Base-by-base conservation (phyloP, 2,113 vertebrate species). In the Octodon degus region DNA sequence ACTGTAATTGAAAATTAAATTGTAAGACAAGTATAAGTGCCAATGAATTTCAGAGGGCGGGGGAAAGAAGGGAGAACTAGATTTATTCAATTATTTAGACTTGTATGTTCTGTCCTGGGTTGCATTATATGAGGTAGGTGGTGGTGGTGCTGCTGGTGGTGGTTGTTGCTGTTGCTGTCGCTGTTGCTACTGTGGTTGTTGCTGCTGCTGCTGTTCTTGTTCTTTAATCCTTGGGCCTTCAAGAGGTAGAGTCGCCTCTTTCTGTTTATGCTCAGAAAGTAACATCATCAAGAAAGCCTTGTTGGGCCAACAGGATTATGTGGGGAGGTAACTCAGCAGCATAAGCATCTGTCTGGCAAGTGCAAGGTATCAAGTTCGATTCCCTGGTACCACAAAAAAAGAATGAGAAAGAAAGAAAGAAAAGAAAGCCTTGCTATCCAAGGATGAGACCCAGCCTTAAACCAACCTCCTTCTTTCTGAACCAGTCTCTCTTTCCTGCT, bases 1-100 rank as follows among this genome's bases (percentile, higher is more conserved):
- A 72, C 65, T 90, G 5, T 76, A 92, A 92, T 88, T 95, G 79
- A 95, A 43, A 88, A 84, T 50, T 80, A 88, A 90, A 76, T 88
- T 89, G 34, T 89, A 30, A 93, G 74, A 20, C 47, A 86, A 63
- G 70, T 72, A 1, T 40, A 91, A 76, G 34, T 81, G 47, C 37
- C 55, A n/a, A 34, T 83, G 65, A 81, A 67, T 94, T 76, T 95
- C 53, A 94, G 50, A 91, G 53, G 67, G 79, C 68, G 8, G 9
- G 25, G 1, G 7, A 53, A 40, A 87, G 55, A 47, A 34, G 5
- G 10, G 13, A 62, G 4, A 19, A 11, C 34, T 25, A 50, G 65
- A 68, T 32, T 43, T 55, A 50, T 89, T 91, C 63, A 62, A 47
- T 43, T 67, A 65, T 68, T 58, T 94, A 32, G 60, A 50, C 22